Evolutionary conservation across 1,140 invertebrate genomes (phyloP).

Genomic region (Papilio machaon): DNA sequence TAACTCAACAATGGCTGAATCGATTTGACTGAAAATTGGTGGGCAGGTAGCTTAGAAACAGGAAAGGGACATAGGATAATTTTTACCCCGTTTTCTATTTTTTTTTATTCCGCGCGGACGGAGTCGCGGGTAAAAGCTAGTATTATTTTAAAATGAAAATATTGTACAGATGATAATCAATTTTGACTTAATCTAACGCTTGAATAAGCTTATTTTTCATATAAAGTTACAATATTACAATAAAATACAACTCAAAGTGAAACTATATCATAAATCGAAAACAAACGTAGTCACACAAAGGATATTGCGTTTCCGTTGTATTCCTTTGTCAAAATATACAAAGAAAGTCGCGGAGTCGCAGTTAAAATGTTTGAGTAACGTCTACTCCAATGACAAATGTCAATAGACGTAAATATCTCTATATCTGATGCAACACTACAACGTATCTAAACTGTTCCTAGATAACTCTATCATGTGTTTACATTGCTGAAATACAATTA

Average conservation of each 20-base stretch:
- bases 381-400: constrained; percentile 17
- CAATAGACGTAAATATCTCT: constrained; percentile 6
- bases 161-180: too few relatives aligned
- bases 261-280: constrained; percentile 9
- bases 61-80: too few relatives aligned
- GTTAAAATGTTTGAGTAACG: constrained; percentile 27
- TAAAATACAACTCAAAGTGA: background rate
- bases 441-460: background rate
- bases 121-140: too few relatives aligned
- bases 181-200: too few relatives aligned
- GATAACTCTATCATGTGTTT: background rate
- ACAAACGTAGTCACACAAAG: constrained; percentile 24
- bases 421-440: background rate
- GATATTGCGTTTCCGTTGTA: constrained; percentile 2
- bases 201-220: too few relatives aligned
- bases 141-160: background rate
- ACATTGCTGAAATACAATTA: too few relatives aligned
- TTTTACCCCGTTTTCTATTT: too few relatives aligned
- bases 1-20: too few relatives aligned
- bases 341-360: constrained; percentile 16
- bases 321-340: constrained; percentile 14
- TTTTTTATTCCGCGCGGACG: too few relatives aligned
- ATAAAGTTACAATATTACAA: background rate
- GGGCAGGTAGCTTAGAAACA: too few relatives aligned
- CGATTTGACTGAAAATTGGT: too few relatives aligned